Evolutionary conservation across 92 coral and sea anemone genomes (phyloP).

Genomic region (Actinernus sp.): DNA sequence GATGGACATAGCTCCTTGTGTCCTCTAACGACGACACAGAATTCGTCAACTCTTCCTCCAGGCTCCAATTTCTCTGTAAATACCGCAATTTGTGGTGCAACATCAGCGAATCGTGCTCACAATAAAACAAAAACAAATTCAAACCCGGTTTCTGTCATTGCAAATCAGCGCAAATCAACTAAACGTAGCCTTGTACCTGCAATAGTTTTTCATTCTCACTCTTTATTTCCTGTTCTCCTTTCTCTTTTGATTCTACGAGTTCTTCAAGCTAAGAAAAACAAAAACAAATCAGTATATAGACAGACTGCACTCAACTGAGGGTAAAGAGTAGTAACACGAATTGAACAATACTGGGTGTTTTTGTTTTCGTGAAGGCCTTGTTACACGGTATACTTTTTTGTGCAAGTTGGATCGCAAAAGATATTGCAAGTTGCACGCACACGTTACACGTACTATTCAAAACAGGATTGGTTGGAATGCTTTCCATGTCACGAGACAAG

Average conservation of each 20-base stretch:
- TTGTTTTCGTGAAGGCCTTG: background rate
- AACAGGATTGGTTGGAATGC: too few relatives aligned
- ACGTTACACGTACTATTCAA: too few relatives aligned
- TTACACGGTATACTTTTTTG: too few relatives aligned
- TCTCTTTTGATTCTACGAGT: constrained; percentile 52
- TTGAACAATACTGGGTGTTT: background rate
- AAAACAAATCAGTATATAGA: background rate
- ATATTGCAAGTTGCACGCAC: too few relatives aligned
- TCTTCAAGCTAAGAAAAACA: constrained; percentile 71
- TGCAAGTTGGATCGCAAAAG: too few relatives aligned
- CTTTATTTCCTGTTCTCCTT: constrained; percentile 70
- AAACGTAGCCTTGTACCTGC: too few relatives aligned
- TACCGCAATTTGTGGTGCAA: too few relatives aligned
- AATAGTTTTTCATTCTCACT: constrained; percentile 77
- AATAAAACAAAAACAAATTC: background rate
- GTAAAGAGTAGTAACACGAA: background rate
- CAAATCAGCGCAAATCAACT: too few relatives aligned
- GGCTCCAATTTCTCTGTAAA: constrained; percentile 59
- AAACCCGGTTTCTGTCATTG: too few relatives aligned
- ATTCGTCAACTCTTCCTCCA: constrained; percentile 66
- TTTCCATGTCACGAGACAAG: too few relatives aligned
- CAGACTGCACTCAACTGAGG: too few relatives aligned
- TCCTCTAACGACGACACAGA: constrained; percentile 82
- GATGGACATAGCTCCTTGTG: constrained; percentile 85
- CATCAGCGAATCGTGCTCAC: background rate